phyloP scores from a whole-genome alignment of 2,888 invertebrate species.

The Eurois occulta region DNA sequence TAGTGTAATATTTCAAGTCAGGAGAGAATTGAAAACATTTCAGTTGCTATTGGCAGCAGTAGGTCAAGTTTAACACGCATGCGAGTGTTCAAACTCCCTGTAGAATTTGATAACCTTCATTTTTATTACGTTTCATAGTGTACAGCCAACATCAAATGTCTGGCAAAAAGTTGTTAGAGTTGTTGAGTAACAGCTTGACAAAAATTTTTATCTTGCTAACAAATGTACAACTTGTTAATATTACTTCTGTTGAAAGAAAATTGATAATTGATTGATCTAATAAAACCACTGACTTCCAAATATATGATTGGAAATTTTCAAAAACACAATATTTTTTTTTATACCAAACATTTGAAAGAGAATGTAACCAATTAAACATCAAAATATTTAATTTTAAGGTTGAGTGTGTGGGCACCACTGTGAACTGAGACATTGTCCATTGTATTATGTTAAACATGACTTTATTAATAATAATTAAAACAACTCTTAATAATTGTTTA shows the following conservation, averaged over 20 bases:
- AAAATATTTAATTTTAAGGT: constrained; percentile 11
- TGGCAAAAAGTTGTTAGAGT: not conserved
- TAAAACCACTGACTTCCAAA: constrained; percentile 7
- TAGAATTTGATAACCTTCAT: constrained; percentile 34
- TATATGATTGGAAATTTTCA: constrained; percentile 2
- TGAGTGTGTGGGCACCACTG: constrained; percentile 45
- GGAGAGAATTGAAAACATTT: constrained; percentile 27
- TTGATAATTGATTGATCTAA: not conserved
- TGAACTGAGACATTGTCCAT: constrained; percentile 42
- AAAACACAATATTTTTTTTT: not conserved
- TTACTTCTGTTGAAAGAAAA: not conserved
- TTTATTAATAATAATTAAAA: constrained; percentile 26
- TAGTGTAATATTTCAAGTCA: constrained; percentile 11
- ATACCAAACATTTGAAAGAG: constrained; percentile 22
- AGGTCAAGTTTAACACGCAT: constrained; percentile 44
- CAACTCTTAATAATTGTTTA: constrained; percentile 19
- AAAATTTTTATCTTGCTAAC: not conserved
- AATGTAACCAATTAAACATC: constrained; percentile 6
- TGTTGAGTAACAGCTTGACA: not conserved
- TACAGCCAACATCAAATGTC: constrained; percentile 28
- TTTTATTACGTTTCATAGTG: constrained; percentile 34
- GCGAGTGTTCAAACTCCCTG: constrained; percentile 16
- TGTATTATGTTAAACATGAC: constrained; percentile 1
- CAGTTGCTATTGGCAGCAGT: constrained; percentile 16
- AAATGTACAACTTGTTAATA: not conserved